phyloP scores from a whole-genome alignment of 2,888 invertebrate genomes.

The Brenthis daphne region DNA sequence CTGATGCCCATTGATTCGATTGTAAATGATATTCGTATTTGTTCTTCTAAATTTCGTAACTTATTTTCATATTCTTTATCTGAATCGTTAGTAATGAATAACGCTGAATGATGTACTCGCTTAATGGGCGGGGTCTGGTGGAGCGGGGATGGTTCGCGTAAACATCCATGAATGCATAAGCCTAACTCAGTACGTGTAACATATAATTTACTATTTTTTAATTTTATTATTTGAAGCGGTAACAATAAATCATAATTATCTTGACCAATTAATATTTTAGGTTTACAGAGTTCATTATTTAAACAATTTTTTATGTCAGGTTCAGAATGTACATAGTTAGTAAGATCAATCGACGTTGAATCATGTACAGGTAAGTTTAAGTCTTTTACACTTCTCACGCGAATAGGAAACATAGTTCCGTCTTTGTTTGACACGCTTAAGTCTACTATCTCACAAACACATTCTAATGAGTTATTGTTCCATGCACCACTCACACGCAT shows the following conservation, averaged over 20 bases:
- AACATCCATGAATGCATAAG: conserved; percentile 19
- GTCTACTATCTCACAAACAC: conserved; percentile 25
- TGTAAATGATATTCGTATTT: not conserved
- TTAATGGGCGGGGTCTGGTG: not conserved
- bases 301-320: conserved; percentile 27
- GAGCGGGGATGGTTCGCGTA: not conserved
- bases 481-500: conserved; percentile 44
- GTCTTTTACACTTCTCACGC: conserved; percentile 38
- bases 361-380: conserved; percentile 42
- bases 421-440: conserved; percentile 33
- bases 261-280: conserved; percentile 46
- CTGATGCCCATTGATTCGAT: not conserved
- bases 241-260: conserved; percentile 45
- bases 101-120: too few species aligned
- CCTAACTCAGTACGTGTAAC: conserved; percentile 17
- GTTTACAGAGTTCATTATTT: conserved; percentile 26
- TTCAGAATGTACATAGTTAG: conserved; percentile 20
- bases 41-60: not conserved
- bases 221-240: conserved; percentile 35
- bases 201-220: conserved; percentile 15
- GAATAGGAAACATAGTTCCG: conserved; percentile 28
- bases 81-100: not conserved
- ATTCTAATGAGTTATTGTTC: not conserved
- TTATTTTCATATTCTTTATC: not conserved
- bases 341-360: conserved; percentile 4